Percentiles rank a stretch among this genome's conserved stretches.
phyloP scores from a whole-genome alignment of 1,140 invertebrate genomes.

The Drosophila mayri region DNA sequence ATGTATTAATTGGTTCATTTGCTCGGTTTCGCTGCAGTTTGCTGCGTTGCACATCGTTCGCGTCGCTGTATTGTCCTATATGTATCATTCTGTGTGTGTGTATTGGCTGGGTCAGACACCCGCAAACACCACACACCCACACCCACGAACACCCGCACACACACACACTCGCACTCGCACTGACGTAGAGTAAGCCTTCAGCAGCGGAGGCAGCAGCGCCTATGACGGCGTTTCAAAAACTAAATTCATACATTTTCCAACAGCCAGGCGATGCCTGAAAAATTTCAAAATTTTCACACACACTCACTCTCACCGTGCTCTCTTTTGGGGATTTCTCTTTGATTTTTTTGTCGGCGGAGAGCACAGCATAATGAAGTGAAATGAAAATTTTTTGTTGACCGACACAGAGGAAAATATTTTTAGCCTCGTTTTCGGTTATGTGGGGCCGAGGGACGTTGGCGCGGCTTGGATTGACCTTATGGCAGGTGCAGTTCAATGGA shows the following conservation, averaged over 20 bases:
- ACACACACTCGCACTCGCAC: constrained; percentile 6
- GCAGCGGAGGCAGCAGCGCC: constrained; percentile 58
- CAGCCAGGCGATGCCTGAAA: constrained; percentile 65
- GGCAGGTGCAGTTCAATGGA: constrained; percentile 79
- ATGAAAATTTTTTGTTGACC: constrained; percentile 63
- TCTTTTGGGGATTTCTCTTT: constrained; percentile 4
- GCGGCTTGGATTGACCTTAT: constrained; percentile 66
- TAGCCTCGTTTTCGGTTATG: constrained; percentile 47
- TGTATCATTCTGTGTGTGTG: constrained; percentile 10
- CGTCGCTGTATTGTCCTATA: constrained; percentile 15
- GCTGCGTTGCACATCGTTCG: constrained; percentile 27
- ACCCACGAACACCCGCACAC: constrained; percentile 2
- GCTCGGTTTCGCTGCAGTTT: constrained; percentile 41
- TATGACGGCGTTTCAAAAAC: constrained; percentile 82
- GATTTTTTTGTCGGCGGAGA: constrained; percentile 18
- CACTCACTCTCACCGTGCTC: constrained; percentile 6
- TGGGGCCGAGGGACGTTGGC: constrained; percentile 10
- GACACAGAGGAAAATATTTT: constrained; percentile 58
- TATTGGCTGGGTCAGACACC: constrained; percentile 44
- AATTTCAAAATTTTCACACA: constrained; percentile 54
- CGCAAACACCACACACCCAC: constrained; percentile 36
- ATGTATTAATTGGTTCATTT: constrained; percentile 51
- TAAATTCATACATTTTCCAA: constrained; percentile 81
- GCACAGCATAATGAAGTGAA: constrained; percentile 44
- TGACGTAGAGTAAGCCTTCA: constrained; percentile 32